Evolutionary conservation across 2,888 invertebrate genomes (phyloP).

Genomic region (Chrysolina americana): DNA sequence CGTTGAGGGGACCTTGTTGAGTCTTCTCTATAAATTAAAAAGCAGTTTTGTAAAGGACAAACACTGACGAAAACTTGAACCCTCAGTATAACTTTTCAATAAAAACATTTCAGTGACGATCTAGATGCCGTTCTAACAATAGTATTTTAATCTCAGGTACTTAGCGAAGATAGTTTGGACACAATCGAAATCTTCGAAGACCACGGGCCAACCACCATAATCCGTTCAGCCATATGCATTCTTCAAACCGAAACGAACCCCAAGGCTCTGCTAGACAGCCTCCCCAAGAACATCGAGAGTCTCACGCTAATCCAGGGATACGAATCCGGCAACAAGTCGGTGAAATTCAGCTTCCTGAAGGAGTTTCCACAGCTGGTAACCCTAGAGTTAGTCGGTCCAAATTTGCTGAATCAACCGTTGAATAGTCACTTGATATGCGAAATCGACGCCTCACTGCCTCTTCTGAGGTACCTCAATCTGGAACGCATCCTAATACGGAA

Average conservation of each 20-base stretch:
- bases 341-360: constrained; percentile 69
- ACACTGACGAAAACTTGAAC: too few species aligned
- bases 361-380: constrained; percentile 72
- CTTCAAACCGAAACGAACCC: constrained; percentile 70
- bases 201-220: constrained; percentile 63
- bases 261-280: constrained; percentile 65
- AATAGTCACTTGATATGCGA: constrained; percentile 68
- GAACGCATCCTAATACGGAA: constrained; percentile 68
- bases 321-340: constrained; percentile 69
- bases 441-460: constrained; percentile 70
- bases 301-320: constrained; percentile 74
- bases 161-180: constrained; percentile 67
- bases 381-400: constrained; percentile 75
- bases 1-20: too few species aligned
- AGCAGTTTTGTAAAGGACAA: too few species aligned
- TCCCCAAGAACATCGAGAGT: constrained; percentile 72
- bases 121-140: too few species aligned
- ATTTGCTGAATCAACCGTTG: constrained; percentile 59
- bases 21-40: too few species aligned
- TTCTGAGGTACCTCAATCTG: constrained; percentile 72
- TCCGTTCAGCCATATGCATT: constrained; percentile 73
- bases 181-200: constrained; percentile 63
- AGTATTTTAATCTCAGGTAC: constrained; percentile 62
- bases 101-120: too few species aligned
- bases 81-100: too few species aligned